Evolutionary conservation across 2,113 vertebrate species (phyloP), one percentile per base, ranked within the genome.

Genomic region (Ceyx cyanopectus): DNA sequence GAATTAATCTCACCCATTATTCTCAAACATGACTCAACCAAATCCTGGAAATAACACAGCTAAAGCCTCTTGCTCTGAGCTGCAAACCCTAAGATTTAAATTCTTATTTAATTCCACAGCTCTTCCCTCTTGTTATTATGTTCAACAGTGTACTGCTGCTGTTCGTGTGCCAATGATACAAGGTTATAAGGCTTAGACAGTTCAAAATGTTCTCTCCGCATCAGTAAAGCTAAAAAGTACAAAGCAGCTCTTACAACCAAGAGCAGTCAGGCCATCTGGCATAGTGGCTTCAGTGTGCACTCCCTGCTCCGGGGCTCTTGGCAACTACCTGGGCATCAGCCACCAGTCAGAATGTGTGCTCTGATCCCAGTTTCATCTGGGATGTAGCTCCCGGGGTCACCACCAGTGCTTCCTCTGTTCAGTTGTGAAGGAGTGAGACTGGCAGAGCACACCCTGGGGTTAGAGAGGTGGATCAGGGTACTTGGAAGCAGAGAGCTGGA

Each of bases 131-230:
- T 87, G 77, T 89, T 93, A 92, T 93, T 94, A 83, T 67, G 87
- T 89, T 93, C 93, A 91, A 57, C 93, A 94, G 89, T 22, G 70
- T 90, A 90, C 91, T 74, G 63, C 77, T 91, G 94, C 94, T 92
- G 89, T 91, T 93, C 5, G 0, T 77, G 89, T 90, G 91, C 93
- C 95, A 95, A 87, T 56, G 92, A 94, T 83, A 91, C 92, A 92
- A 94, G 92, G 94, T 94, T 96, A 84, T 82, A 85, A 92, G 80
- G 85, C 87, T 97, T 54, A 92, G 68, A 63, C 63, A 75, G 96
- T 93, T 95, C 94, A 96, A 93, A 97, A 96, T 95, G 90, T 95
- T 97, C 97, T 95, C 90, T 97, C 63, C 0, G 69, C 95, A 92
- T 69, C 89, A 94, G 58, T 87, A 93, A 93, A 94, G 74, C 87